Conservation (phyloP, 2,797 vertebrate genomes). For the Delichon dasypus region DNA sequence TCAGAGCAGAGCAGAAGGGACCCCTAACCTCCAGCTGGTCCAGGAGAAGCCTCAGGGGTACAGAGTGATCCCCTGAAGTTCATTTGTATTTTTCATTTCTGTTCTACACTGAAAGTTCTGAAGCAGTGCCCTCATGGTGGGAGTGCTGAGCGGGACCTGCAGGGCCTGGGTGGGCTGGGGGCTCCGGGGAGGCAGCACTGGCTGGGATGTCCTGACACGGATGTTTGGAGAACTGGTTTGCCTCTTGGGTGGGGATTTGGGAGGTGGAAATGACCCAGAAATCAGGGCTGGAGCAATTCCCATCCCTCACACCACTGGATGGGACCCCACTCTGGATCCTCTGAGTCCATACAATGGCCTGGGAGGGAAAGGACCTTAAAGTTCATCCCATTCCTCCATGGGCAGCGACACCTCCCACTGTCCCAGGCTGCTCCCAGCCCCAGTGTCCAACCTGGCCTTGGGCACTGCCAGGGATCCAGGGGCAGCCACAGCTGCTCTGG, state of each 20-base stretch:
- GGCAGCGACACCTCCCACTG: background rate
- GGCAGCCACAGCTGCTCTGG: background rate
- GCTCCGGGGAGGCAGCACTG: background rate
- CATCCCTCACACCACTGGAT: too few relatives aligned
- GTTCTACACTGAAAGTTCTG: background rate
- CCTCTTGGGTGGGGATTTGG: background rate
- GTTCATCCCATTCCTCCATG: background rate
- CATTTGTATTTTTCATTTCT: background rate
- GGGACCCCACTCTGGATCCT: background rate
- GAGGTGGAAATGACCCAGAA: background rate
- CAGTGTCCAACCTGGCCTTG: background rate
- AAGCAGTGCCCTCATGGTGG: background rate
- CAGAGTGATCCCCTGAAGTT: background rate
- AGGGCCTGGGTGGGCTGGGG: background rate
- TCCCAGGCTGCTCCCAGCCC: background rate
- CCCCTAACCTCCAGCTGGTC: too few relatives aligned
- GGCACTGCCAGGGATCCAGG: background rate
- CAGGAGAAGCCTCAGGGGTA: background rate
- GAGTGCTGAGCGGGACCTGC: background rate
- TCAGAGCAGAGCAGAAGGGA: background rate
- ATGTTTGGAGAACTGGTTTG: background rate
- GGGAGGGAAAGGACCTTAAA: background rate
- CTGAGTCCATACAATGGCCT: background rate
- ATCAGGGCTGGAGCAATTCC: background rate
- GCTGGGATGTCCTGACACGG: fast-evolving